Percentiles rank a stretch among this genome's conserved stretches.
phyloP scores from a whole-genome alignment of 1,140 invertebrate genomes.

The Drosophila sechellia region DNA sequence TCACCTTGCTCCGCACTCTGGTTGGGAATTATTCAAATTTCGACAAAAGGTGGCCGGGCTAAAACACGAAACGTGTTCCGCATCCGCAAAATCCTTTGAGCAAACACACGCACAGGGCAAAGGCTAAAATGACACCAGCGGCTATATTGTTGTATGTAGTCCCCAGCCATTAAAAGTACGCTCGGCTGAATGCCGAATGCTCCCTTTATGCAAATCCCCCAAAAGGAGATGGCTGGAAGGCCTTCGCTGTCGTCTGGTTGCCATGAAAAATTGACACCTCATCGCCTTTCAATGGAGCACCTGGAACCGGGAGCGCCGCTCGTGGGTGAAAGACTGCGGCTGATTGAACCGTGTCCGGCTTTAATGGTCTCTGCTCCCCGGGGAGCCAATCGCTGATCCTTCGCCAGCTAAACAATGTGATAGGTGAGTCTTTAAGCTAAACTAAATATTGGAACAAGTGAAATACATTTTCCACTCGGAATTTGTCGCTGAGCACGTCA shows the following conservation, averaged over 20 bases:
- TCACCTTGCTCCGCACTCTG: slow-evolving; percentile 7
- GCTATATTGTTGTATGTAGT: slow-evolving; percentile 59
- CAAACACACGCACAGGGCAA: slow-evolving; percentile 46
- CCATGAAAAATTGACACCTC: slow-evolving; percentile 72
- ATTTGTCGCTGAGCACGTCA: not conserved
- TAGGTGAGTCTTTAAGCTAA: too few relatives aligned
- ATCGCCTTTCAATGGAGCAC: slow-evolving; percentile 71
- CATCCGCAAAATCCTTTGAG: slow-evolving; percentile 66
- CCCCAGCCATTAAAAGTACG: slow-evolving; percentile 63
- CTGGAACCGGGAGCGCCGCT: slow-evolving; percentile 19
- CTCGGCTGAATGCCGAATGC: slow-evolving; percentile 59
- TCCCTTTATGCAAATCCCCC: slow-evolving; percentile 67
- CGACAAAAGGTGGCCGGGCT: slow-evolving; percentile 50
- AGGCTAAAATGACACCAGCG: slow-evolving; percentile 73
- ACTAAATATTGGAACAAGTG: too few relatives aligned
- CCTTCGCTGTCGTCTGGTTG: slow-evolving; percentile 45
- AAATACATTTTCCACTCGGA: too few relatives aligned
- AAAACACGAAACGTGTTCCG: slow-evolving; percentile 67
- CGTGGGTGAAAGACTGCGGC: slow-evolving; percentile 1
- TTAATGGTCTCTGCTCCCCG: slow-evolving; percentile 29
- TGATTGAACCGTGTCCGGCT: slow-evolving; percentile 52
- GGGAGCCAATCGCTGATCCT: slow-evolving; percentile 43
- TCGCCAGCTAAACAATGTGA: not conserved
- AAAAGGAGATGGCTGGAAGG: slow-evolving; percentile 12
- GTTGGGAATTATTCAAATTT: slow-evolving; percentile 69